phyloP scores from a whole-genome alignment of 2,888 invertebrate genomes.

The Lucinisca nassula region DNA sequence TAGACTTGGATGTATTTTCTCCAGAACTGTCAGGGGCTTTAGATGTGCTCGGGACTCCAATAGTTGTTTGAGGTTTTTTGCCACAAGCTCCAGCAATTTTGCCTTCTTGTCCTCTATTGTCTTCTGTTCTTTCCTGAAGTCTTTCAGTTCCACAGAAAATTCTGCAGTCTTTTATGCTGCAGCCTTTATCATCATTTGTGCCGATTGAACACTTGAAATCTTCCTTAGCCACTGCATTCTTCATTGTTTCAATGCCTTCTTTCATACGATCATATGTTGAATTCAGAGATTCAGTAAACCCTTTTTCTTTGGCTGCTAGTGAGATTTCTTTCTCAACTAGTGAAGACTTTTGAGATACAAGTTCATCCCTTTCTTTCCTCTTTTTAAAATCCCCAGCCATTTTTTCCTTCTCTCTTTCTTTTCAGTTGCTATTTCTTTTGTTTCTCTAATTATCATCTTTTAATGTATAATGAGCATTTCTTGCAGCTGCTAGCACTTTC shows the following conservation, averaged over 20 bases:
- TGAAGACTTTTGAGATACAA: not conserved
- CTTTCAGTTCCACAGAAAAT: not conserved
- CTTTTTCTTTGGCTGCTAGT: not conserved
- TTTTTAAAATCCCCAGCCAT: not conserved
- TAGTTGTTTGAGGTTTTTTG: not conserved
- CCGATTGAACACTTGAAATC: not conserved
- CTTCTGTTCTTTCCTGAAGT: not conserved
- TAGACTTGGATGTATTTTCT: not conserved
- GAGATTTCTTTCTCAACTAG: not conserved
- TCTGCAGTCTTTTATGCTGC: not conserved
- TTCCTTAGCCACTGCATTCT: not conserved
- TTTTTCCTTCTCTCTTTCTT: not conserved
- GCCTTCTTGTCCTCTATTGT: not conserved
- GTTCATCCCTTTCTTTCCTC: not conserved
- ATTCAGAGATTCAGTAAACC: not conserved
- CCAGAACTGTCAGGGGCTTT: too few species aligned
- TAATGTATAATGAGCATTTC: not conserved
- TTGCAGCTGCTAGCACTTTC: not conserved
- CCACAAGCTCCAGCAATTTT: not conserved
- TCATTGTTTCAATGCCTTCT: not conserved
- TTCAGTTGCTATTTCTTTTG: not conserved
- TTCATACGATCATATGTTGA: not conserved
- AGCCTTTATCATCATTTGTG: not conserved
- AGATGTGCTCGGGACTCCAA: not conserved
- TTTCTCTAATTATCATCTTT: not conserved